Evolutionary conservation across 2,113 vertebrate genomes (phyloP).

Genomic region (Sturnus vulgaris): DNA sequence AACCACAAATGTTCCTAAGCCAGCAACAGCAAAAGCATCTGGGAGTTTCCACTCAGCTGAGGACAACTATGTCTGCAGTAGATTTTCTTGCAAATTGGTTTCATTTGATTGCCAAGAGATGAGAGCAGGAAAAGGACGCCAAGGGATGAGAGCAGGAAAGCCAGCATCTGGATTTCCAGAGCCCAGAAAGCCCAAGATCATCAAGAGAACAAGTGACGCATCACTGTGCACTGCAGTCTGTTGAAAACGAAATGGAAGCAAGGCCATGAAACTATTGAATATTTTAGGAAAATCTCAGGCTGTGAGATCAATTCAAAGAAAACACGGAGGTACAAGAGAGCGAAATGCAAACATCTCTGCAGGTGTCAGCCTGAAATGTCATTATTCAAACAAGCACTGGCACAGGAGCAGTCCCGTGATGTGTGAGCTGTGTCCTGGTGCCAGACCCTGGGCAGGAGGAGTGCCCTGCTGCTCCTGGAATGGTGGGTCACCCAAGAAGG

Average conservation of each 20-base stretch:
- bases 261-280: background rate
- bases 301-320: background rate
- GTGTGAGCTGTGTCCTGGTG: background rate
- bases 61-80: background rate
- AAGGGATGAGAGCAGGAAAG: background rate
- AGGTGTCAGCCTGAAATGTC: background rate
- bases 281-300: background rate
- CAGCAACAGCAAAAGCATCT: conserved; percentile 23
- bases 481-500: background rate
- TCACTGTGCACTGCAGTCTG: background rate
- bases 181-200: background rate
- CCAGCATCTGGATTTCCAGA: background rate
- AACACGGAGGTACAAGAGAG: background rate
- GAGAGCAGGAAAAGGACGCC: background rate
- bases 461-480: background rate
- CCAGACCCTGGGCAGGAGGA: background rate
- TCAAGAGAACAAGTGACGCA: background rate
- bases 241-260: background rate
- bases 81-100: background rate
- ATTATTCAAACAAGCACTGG: background rate
- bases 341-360: conserved; percentile 1
- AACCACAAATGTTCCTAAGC: conserved; percentile 37
- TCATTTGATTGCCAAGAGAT: background rate
- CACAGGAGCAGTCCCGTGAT: fast-evolving
- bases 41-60: background rate